Percentiles rank a stretch among this genome's conserved stretches.
Conservation (phyloP, 2,113 vertebrate genomes). For the Crotalus horridus region DNA sequence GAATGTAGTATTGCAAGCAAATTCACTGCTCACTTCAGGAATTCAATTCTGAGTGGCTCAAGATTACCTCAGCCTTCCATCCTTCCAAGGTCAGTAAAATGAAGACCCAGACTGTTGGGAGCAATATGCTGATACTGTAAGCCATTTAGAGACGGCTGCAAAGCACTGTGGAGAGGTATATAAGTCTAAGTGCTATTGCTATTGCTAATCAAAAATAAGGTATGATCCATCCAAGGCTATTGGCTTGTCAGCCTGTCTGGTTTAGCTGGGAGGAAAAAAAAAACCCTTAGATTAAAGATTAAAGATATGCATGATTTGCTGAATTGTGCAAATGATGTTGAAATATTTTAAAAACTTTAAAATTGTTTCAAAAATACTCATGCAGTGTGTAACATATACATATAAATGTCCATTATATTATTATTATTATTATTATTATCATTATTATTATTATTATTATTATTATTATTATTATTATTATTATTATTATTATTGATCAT, state of each 20-base stretch:
- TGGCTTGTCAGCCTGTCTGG: not conserved
- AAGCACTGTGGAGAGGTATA: not conserved
- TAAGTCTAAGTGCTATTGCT: not conserved
- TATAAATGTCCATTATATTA: not conserved
- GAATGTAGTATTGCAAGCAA: not conserved
- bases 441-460: no score
- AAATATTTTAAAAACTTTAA: not conserved
- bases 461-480: no score
- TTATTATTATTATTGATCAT: no score
- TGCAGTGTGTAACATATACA: not conserved
- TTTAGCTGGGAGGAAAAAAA: not conserved
- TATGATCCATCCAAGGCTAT: not conserved
- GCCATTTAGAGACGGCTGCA: not conserved
- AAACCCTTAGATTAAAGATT: not conserved
- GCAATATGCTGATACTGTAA: not conserved
- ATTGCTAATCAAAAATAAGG: not conserved
- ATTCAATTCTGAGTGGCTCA: not conserved
- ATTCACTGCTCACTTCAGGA: not conserved
- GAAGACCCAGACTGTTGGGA: not conserved
- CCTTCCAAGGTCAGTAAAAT: not conserved
- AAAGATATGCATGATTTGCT: not conserved
- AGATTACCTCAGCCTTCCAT: not conserved
- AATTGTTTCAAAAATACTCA: not conserved
- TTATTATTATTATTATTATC: no score
- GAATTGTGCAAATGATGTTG: not conserved